These are phyloP conservation scores for Chelon labrosus DNA, from an alignment of 2,797 vertebrate species.

Conservation along the genomic window DNA sequence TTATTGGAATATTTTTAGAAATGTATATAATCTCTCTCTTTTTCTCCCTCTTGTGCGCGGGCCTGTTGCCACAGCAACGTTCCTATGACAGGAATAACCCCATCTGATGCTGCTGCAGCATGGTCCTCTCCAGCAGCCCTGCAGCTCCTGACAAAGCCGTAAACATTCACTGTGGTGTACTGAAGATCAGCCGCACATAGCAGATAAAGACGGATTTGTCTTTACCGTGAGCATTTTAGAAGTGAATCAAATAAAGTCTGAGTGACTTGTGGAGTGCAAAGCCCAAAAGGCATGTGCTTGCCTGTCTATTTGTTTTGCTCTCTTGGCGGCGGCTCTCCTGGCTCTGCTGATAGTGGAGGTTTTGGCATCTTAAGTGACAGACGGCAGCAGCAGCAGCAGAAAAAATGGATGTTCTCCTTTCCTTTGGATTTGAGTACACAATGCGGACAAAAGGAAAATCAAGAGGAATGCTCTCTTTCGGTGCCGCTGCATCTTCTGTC, in stretches of 20 bases:
- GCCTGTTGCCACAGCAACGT: slow-evolving; percentile 85
- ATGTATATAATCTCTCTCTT: slow-evolving; percentile 53
- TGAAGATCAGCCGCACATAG: not conserved
- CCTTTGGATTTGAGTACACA: slow-evolving; percentile 10
- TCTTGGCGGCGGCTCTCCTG: not conserved
- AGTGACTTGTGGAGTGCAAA: slow-evolving; percentile 3
- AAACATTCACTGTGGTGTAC: slow-evolving; percentile 35
- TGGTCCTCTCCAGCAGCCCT: slow-evolving; percentile 50
- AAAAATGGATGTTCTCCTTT: not conserved
- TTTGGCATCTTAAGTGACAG: slow-evolving; percentile 3
- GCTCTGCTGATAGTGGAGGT: not conserved
- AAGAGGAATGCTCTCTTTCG: slow-evolving; percentile 15
- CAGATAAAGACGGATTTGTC: slow-evolving; percentile 1
- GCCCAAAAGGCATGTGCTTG: not conserved
- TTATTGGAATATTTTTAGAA: slow-evolving; percentile 64
- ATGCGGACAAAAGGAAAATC: slow-evolving; percentile 18
- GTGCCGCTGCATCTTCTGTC: not conserved
- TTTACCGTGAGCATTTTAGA: not conserved
- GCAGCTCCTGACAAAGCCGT: slow-evolving; percentile 42
- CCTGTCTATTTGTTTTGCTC: slow-evolving; percentile 2
- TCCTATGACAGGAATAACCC: slow-evolving; percentile 77
- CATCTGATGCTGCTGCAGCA: slow-evolving; percentile 61
- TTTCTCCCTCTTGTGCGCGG: slow-evolving; percentile 35
- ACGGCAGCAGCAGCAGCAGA: not conserved
- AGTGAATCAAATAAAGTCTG: not conserved